Evolutionary conservation across 2,888 invertebrate genomes (phyloP).

Genomic region (Pyrocoelia pectoralis): DNA sequence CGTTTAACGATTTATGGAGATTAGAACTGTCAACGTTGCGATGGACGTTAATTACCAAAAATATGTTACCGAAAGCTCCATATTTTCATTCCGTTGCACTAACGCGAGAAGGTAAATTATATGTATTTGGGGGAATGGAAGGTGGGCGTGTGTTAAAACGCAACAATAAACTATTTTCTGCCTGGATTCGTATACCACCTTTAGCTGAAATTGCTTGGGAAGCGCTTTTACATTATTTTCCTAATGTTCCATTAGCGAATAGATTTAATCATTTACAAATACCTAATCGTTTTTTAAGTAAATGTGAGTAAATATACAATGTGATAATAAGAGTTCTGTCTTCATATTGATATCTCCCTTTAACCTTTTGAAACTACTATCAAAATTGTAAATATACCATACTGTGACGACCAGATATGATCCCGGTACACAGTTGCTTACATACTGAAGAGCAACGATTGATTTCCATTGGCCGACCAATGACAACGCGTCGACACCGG

Average conservation of each 20-base stretch:
- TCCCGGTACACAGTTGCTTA: too few species aligned
- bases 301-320: background rate
- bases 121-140: slow-evolving; percentile 11
- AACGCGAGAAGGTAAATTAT: slow-evolving; percentile 9
- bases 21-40: slow-evolving; percentile 4
- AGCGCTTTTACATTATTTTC: slow-evolving; percentile 11
- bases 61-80: slow-evolving; percentile 6
- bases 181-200: slow-evolving; percentile 10
- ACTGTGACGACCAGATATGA: too few species aligned
- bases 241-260: background rate
- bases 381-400: too few species aligned
- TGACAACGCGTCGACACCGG: too few species aligned
- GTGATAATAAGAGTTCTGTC: too few species aligned
- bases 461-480: too few species aligned
- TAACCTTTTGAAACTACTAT: too few species aligned
- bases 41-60: slow-evolving; percentile 4
- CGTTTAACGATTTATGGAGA: slow-evolving; percentile 13
- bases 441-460: too few species aligned
- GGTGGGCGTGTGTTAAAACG: background rate
- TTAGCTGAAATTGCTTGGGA: slow-evolving; percentile 14
- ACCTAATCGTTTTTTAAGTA: background rate
- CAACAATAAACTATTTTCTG: slow-evolving; percentile 4
- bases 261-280: background rate
- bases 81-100: slow-evolving; percentile 4
- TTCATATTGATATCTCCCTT: too few species aligned